Evolutionary conservation across 2,113 vertebrate genomes (phyloP).

Genomic region (Pheucticus melanocephalus): DNA sequence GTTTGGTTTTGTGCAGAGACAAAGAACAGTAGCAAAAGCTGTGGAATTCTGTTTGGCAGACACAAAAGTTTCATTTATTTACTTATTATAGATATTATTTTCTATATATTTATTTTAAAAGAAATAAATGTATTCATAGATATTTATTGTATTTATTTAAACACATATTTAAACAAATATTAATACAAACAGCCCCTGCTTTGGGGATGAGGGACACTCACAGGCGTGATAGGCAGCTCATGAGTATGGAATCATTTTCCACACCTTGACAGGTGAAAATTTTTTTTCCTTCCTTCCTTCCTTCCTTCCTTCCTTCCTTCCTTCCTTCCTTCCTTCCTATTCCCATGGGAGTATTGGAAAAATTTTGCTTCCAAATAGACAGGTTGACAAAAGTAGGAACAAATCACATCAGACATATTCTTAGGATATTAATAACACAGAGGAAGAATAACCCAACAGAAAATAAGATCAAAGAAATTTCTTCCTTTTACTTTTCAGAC

Average conservation of each 20-base stretch:
- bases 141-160: background rate
- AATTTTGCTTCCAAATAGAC: background rate
- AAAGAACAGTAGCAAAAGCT: background rate
- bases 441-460: background rate
- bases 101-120: background rate
- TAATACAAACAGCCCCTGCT: background rate
- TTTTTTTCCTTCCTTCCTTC: background rate
- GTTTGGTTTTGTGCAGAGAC: background rate
- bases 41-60: background rate
- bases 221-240: background rate
- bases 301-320: no score
- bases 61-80: background rate
- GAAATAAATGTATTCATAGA: background rate
- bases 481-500: background rate
- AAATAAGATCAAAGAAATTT: background rate
- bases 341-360: background rate
- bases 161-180: background rate
- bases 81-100: background rate
- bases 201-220: background rate
- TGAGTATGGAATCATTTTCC: background rate
- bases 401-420: background rate
- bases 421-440: background rate
- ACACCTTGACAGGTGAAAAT: background rate
- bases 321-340: no score
- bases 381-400: background rate